phyloP scores from a whole-genome alignment of 2,888 invertebrate species.

The Muscina levida region DNA sequence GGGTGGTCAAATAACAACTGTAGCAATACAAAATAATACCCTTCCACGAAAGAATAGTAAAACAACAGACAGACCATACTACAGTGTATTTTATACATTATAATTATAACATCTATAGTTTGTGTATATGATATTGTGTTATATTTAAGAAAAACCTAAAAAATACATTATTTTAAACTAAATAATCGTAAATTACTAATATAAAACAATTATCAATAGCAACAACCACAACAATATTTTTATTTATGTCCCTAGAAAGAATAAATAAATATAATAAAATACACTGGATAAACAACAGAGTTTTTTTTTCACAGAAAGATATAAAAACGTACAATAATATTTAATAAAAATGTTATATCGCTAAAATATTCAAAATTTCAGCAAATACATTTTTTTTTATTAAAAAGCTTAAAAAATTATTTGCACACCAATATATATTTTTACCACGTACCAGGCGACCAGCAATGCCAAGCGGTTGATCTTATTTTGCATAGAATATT shows the following conservation, averaged over 20 bases:
- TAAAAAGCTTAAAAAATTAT: too few species aligned
- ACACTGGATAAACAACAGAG: conserved; percentile 44
- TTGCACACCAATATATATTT: too few species aligned
- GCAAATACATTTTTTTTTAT: too few species aligned
- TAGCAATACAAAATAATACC: conserved; percentile 1
- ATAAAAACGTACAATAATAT: too few species aligned
- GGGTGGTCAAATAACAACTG: conserved; percentile 19
- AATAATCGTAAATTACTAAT: conserved; percentile 32
- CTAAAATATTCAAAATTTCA: too few species aligned
- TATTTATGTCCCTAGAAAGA: conserved; percentile 53
- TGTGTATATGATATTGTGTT: conserved; percentile 23
- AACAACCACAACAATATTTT: conserved; percentile 26
- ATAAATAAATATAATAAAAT: conserved; percentile 55
- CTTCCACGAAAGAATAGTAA: too few species aligned
- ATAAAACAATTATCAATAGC: conserved; percentile 28
- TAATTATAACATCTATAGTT: conserved; percentile 15
- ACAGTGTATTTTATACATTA: conserved; percentile 55
- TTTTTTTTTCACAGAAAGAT: too few species aligned
- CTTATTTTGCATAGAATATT: too few species aligned
- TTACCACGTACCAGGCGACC: too few species aligned
- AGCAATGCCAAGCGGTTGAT: too few species aligned
- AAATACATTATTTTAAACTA: conserved; percentile 26
- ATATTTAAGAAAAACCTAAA: conserved; percentile 38
- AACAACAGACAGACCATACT: conserved; percentile 11
- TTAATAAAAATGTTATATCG: too few species aligned